A percentile compares a stretch with the other conserved stretches of the same genome.
These are phyloP conservation scores for Karalla daura DNA, from an alignment of 2,797 vertebrate species.

Conservation along the genomic window DNA sequence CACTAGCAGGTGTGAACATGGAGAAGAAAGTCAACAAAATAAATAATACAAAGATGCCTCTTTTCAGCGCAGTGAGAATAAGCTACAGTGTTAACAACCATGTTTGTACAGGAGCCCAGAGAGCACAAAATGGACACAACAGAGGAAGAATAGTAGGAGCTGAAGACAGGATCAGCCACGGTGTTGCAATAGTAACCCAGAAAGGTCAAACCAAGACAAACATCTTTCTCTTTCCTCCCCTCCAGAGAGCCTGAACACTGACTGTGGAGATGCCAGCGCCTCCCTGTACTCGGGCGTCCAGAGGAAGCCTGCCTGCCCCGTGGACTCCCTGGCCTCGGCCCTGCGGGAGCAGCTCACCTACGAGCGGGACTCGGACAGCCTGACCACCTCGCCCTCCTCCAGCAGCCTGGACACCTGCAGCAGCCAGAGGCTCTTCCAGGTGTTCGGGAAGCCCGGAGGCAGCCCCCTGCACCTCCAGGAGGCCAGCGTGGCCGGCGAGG, in stretches of 20 bases:
- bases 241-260: constrained; percentile 74
- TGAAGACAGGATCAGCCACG: no score
- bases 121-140: no score
- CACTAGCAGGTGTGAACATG: no score
- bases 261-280: constrained; percentile 81
- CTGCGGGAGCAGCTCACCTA: constrained; percentile 80
- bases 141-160: no score
- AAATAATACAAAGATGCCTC: no score
- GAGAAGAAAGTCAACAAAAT: no score
- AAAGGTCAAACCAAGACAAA: not conserved
- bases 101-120: no score
- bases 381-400: constrained; percentile 88
- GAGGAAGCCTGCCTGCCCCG: constrained; percentile 83
- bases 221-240: not conserved
- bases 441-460: constrained; percentile 80
- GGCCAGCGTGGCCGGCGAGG: constrained; percentile 61
- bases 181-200: no score
- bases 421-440: constrained; percentile 88
- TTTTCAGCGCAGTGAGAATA: no score
- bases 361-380: constrained; percentile 82
- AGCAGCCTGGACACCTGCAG: constrained; percentile 90
- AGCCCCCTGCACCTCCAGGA: constrained; percentile 50
- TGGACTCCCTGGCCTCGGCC: constrained; percentile 83
- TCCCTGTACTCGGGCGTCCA: constrained; percentile 88
- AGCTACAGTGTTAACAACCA: no score